These are phyloP conservation scores for Axea sp. DNA, from an alignment of 2,888 invertebrate species.

Conservation along the genomic window DNA sequence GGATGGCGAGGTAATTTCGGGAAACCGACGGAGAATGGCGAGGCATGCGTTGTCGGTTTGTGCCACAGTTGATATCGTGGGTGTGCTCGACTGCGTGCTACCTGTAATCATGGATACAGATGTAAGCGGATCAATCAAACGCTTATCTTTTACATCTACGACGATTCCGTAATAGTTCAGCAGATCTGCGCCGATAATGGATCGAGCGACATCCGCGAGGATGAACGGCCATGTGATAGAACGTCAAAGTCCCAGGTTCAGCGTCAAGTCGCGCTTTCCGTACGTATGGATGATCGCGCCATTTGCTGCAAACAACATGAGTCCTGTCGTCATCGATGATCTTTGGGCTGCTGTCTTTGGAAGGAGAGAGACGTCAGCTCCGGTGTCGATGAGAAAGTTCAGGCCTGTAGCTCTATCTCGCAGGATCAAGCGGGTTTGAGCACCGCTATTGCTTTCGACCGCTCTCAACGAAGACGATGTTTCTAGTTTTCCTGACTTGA, in stretches of 20 bases:
- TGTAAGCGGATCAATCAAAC: background rate
- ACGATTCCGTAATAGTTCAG: constrained; percentile 28
- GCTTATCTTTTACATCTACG: background rate
- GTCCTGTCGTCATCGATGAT: background rate
- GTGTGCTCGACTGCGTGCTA: background rate
- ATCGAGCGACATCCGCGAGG: background rate
- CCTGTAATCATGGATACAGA: background rate
- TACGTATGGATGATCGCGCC: constrained; percentile 67
- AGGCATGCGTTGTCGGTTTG: background rate
- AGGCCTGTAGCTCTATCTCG: no score
- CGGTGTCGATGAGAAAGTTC: no score
- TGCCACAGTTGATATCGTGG: background rate
- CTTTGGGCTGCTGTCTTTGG: constrained; percentile 41
- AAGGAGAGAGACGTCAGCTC: no score
- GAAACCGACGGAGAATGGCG: constrained; percentile 4
- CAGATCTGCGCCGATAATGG: constrained; percentile 64
- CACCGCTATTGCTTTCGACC: no score
- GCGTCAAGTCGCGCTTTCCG: constrained; percentile 64
- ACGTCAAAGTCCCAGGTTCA: constrained; percentile 69
- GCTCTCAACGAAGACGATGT: no score
- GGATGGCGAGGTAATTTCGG: background rate
- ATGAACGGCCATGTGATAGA: constrained; percentile 65
- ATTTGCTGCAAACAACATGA: constrained; percentile 65
- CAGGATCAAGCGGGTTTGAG: no score
- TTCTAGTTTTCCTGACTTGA: no score